phyloP scores from a whole-genome alignment of 2,797 vertebrate species.

The Falco biarmicus region DNA sequence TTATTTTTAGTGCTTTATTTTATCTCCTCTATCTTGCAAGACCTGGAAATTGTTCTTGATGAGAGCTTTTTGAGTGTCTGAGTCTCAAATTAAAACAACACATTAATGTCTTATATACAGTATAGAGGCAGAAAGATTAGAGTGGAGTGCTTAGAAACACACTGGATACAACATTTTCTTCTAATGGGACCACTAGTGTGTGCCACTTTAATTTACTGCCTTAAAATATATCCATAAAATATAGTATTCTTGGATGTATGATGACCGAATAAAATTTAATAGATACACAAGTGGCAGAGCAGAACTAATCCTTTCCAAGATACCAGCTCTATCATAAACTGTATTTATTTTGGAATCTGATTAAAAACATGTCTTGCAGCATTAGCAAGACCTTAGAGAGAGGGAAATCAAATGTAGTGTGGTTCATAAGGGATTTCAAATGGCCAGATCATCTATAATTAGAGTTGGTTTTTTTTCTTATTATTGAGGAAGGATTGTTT shows the following conservation, averaged over 20 bases:
- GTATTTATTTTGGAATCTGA: constrained; percentile 55
- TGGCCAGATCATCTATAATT: background rate
- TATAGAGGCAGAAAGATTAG: background rate
- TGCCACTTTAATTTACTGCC: constrained; percentile 36
- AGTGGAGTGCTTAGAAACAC: background rate
- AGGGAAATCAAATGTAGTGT: background rate
- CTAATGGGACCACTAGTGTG: constrained; percentile 43
- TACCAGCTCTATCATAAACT: background rate
- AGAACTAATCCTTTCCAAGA: constrained; percentile 49
- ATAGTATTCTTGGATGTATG: background rate
- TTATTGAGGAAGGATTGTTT: background rate
- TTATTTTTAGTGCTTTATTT: constrained; percentile 73
- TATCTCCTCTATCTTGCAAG: constrained; percentile 35
- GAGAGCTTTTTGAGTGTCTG: constrained; percentile 43
- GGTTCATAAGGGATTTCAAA: background rate
- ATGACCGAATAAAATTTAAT: constrained; percentile 13
- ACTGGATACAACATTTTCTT: background rate
- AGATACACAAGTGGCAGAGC: constrained; percentile 2
- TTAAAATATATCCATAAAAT: constrained; percentile 14
- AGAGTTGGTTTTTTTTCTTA: background rate
- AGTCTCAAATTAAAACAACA: constrained; percentile 60
- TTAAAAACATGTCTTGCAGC: constrained; percentile 39
- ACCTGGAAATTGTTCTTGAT: constrained; percentile 50
- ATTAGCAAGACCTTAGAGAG: constrained; percentile 21
- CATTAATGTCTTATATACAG: constrained; percentile 18